Percentiles rank a stretch among this genome's conserved stretches.
phyloP scores from a whole-genome alignment of 53 echinoderm and acorn worm species.

The Henricia sp. region DNA sequence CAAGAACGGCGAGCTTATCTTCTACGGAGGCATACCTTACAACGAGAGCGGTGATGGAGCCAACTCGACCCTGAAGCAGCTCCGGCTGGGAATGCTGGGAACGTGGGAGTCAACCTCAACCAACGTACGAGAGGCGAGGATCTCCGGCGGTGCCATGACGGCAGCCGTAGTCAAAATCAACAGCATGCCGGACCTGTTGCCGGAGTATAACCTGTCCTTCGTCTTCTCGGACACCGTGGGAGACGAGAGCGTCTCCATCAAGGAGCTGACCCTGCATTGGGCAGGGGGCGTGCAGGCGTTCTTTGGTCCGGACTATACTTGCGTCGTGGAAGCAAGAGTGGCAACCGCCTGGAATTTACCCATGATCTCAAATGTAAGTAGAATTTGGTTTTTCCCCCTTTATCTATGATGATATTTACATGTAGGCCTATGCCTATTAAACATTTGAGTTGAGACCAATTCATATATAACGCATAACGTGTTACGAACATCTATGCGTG shows the following conservation, averaged over 20 bases:
- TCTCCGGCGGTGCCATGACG: conserved; percentile 90
- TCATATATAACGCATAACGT: no score
- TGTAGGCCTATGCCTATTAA: no score
- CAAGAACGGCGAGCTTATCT: not conserved
- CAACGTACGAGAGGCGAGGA: conserved; percentile 56
- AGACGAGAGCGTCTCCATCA: conserved; percentile 61
- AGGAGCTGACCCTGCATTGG: conserved; percentile 74
- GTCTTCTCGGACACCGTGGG: conserved; percentile 71
- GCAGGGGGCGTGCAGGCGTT: conserved; percentile 82
- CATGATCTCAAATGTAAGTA: conserved; percentile 94
- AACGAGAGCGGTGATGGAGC: not conserved
- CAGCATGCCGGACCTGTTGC: conserved; percentile 59
- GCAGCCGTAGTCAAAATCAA: conserved; percentile 82
- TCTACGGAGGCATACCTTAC: conserved; percentile 14
- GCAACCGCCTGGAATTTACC: conserved; percentile 87
- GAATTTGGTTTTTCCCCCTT: no score
- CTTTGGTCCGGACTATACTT: conserved; percentile 85
- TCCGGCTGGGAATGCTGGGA: conserved; percentile 40
- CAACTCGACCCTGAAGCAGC: not conserved
- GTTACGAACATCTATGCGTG: no score
- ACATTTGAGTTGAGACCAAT: no score
- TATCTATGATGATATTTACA: no score
- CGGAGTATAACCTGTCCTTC: conserved; percentile 74
- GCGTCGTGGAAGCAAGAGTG: conserved; percentile 80
- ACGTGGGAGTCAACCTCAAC: conserved; percentile 22